Base-by-base conservation (phyloP, 2,888 invertebrate genomes). In the Cetonia aurata region DNA sequence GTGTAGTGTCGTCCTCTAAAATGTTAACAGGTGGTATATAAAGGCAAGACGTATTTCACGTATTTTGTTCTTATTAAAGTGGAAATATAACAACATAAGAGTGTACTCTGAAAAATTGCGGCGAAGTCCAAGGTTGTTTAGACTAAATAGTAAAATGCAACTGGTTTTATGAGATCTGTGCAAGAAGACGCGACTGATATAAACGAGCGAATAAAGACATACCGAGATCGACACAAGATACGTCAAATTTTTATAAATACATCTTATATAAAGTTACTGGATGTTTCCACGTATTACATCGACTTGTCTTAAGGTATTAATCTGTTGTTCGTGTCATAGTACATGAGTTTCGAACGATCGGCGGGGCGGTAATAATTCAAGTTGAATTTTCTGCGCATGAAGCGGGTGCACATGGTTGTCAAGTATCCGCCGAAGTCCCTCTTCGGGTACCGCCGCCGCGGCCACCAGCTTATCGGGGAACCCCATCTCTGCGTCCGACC, bases 341-440 rank as follows among this genome's bases (percentile, higher is more conserved):
- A 67, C 55, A 71, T 67, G 56, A 67, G 55, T 41, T 66, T 53
- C 69, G 69, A 60, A 60, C 42, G 60, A 60, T 15, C 59, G 53
- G 57, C 50, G 53, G 59, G 60, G 60, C 50, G 62, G 50, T 31
- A 65, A 65, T 65, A 65, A 65, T 65, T 65, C 60, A 56, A 71
- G 59, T 66, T 72, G 70, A 70, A 67, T 70, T 67, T 70, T 62
- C 67, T 62, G 67, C 56, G 67, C 67, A 57, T 46, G 71, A 67
- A 55, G 74, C 70, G 71, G 67, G 62, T 74, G 71, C 71, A 67
- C 72, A 72, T 50, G 69, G 71, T 71, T 74, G 72, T 71, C 72
- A 73, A 67, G 74, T 67, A 46, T 71, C 67, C 67, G 70, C 37
- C 62, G 71, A 17, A 57, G 57, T 41, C 31, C 42, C 19, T 42